Conservation (phyloP, 2,113 vertebrate genomes). For the Muscicapa adusta region DNA sequence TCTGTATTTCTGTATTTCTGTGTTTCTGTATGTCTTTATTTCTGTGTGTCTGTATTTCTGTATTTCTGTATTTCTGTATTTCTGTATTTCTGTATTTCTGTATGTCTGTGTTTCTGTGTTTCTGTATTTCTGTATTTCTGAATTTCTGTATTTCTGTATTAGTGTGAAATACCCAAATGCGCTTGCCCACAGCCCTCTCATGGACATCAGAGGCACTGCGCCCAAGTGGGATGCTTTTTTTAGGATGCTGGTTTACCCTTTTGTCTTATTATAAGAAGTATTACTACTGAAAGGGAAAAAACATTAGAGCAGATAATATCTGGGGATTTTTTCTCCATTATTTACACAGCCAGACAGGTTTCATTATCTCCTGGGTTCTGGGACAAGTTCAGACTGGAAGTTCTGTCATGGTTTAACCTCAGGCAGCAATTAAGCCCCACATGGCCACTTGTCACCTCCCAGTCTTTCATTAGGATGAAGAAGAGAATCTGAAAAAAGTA, state of each 20-base stretch:
- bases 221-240: not conserved
- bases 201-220: not conserved
- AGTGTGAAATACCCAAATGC: not conserved
- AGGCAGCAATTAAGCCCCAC: not conserved
- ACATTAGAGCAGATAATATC: not conserved
- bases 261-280: not conserved
- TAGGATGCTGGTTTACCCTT: not conserved
- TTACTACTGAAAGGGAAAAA: not conserved
- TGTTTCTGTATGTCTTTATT: not conserved
- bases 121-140: not conserved
- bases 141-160: too few species aligned
- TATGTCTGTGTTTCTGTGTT: too few species aligned
- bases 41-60: too few species aligned
- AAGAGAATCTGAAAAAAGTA: not conserved
- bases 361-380: not conserved
- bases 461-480: not conserved
- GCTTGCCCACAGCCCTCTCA: not conserved
- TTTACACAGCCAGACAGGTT: not conserved
- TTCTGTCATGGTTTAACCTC: not conserved
- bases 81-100: not conserved
- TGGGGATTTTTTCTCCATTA: rapidly evolving
- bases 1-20: not conserved
- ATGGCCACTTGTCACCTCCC: not conserved
- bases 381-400: not conserved
- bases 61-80: not conserved